Evolutionary conservation across 2,888 invertebrate genomes (phyloP), one percentile per base, ranked within the genome.

Genomic region (Torymus aiolomorphi): DNA sequence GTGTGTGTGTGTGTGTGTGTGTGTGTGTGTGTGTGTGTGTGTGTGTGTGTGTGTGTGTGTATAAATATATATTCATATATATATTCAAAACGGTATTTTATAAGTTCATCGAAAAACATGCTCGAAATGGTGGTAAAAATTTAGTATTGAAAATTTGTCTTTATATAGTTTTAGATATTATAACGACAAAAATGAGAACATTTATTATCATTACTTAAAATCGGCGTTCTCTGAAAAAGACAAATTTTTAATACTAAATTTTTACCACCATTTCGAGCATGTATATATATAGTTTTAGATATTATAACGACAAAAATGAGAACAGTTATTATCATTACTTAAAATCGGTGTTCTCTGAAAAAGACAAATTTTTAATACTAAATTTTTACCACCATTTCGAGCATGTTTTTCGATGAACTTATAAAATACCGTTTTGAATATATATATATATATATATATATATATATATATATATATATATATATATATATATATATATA

Each of bases 331-430:
- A 80, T 76, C 72, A 76, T 70, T 78, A 79, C 42, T 54, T 61
- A 82, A 73, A 79, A 83, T 83, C 82, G 83, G 86, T 86, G 86
- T 86, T 86, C 87, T 88, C 87, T 87, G 86, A 87, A 86, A 83
- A 82, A n/a, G 16, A 42, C 63, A 14, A 85, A 85, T 85, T 87
- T 84, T 85, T 83, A 81, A 57, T n/a, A 75, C 63, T 20, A 18
- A 65, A 51, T 66, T 66, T 80, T 61, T 65, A 63, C n/a, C 10
- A 16, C 11, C 18, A 42, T 80, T 67, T 66, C 59, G 13, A 49
- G n/a, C 24, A 5, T 75, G 77, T 79, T 75, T 78, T 80, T 69
- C 76, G 72, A 57, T 31, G 49, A 24, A 49, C 61, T 66, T 63
- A 31, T 51, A 49, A 49, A 0, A 20, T 31, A 31, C 31, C 14